phyloP scores from a whole-genome alignment of 2,888 invertebrate genomes.

The Acleris laterana region DNA sequence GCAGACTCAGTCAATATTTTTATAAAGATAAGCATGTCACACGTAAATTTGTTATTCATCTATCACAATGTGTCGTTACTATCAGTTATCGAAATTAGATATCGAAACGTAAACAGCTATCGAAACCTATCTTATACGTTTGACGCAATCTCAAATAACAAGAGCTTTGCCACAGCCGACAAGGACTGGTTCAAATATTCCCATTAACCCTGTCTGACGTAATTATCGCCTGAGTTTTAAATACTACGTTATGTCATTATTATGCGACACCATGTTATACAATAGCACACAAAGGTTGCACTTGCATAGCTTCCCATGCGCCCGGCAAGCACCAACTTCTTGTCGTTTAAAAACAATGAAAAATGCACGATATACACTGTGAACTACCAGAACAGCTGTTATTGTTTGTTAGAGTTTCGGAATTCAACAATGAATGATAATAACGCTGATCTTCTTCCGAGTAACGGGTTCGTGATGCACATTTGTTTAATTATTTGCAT shows the following conservation, averaged over 20 bases:
- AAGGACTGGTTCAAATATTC: no score
- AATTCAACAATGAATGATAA: conserved; percentile 26
- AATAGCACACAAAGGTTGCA: conserved; percentile 67
- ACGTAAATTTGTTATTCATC: no score
- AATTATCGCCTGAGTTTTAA: conserved; percentile 7
- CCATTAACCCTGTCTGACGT: not conserved
- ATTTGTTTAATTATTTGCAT: conserved; percentile 3
- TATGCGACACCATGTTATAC: conserved; percentile 59
- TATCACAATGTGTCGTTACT: no score
- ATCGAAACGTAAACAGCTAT: no score
- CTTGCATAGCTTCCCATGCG: conserved; percentile 72
- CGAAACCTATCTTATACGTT: no score
- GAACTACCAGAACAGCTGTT: conserved; percentile 48
- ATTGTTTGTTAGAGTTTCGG: conserved; percentile 35
- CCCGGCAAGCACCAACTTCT: conserved; percentile 59
- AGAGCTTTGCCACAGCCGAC: no score
- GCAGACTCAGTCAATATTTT: no score
- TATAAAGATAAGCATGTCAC: no score
- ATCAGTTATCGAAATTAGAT: no score
- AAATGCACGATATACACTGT: conserved; percentile 40
- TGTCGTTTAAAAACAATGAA: conserved; percentile 38
- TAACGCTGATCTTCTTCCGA: conserved; percentile 21
- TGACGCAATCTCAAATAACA: no score
- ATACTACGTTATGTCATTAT: conserved; percentile 48
- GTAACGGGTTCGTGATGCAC: conserved; percentile 13